These are phyloP conservation scores for Apostichopus japonicus DNA, from an alignment of 35 echinoderm and acorn worm genomes.

Conservation along the genomic window DNA sequence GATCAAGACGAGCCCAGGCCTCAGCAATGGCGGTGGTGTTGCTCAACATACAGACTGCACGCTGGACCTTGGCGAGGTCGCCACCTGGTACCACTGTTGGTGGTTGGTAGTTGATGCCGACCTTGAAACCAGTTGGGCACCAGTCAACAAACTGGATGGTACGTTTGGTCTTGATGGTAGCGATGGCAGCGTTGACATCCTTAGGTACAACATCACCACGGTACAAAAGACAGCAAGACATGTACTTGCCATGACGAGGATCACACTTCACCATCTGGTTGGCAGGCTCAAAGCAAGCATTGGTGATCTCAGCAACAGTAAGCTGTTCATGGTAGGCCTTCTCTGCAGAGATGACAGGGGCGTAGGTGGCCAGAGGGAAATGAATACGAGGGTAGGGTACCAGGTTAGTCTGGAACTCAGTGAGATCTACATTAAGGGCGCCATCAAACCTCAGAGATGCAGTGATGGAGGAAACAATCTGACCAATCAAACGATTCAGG, in stretches of 20 bases:
- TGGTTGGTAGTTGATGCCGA: constrained; percentile 16
- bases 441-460: no score
- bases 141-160: constrained; percentile 38
- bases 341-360: constrained; percentile 81
- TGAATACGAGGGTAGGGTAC: constrained; percentile 97
- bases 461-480: no score
- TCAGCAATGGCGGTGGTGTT: constrained; percentile 54
- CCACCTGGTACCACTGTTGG: constrained; percentile 4
- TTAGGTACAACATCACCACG: constrained; percentile 48
- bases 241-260: not conserved
- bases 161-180: constrained; percentile 47
- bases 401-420: constrained; percentile 98
- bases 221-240: not conserved
- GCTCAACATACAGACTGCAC: constrained; percentile 52
- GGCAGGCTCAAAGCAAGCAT: no score
- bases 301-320: no score
- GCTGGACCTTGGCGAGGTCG: constrained; percentile 31
- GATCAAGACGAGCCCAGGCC: constrained; percentile 45
- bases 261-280: no score
- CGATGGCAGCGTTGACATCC: constrained; percentile 53
- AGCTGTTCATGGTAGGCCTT: constrained; percentile 78
- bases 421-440: not conserved
- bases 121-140: constrained; percentile 18
- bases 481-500: no score
- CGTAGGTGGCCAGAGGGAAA: constrained; percentile 90